Evolutionary conservation across 2,113 vertebrate genomes (phyloP).

Genomic region (Cynocephalus volans): DNA sequence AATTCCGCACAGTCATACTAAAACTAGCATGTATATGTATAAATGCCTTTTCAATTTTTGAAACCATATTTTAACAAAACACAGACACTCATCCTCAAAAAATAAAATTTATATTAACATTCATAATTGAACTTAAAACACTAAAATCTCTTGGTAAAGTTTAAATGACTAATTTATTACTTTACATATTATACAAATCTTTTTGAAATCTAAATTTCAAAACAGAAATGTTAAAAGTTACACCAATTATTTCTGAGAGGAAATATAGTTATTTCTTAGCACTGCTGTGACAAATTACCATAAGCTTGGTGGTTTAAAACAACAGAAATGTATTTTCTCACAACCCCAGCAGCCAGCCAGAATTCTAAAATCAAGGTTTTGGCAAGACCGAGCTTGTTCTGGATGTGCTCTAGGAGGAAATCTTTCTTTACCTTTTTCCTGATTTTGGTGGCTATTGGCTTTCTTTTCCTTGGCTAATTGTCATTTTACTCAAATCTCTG

Average conservation of each 20-base stretch:
- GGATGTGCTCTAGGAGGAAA: background rate
- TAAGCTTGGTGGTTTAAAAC: background rate
- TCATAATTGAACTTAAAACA: background rate
- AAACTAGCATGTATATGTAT: background rate
- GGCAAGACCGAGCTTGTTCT: rapidly evolving
- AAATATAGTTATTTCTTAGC: background rate
- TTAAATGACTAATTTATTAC: background rate
- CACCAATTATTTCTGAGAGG: background rate
- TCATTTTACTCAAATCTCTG: background rate
- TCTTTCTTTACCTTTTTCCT: background rate
- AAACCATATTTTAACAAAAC: background rate
- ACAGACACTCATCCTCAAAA: background rate
- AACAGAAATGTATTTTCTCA: background rate
- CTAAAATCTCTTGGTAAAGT: background rate
- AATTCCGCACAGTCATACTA: background rate
- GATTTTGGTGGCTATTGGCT: background rate
- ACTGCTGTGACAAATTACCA: background rate
- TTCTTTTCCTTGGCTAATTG: background rate
- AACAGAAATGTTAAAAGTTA: background rate
- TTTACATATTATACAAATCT: background rate
- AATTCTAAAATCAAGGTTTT: background rate
- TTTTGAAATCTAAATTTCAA: background rate
- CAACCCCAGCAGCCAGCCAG: background rate
- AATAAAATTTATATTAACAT: background rate
- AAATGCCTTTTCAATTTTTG: background rate